phyloP scores from a whole-genome alignment of 1,140 invertebrate species.

The Aphidius gifuensis region DNA sequence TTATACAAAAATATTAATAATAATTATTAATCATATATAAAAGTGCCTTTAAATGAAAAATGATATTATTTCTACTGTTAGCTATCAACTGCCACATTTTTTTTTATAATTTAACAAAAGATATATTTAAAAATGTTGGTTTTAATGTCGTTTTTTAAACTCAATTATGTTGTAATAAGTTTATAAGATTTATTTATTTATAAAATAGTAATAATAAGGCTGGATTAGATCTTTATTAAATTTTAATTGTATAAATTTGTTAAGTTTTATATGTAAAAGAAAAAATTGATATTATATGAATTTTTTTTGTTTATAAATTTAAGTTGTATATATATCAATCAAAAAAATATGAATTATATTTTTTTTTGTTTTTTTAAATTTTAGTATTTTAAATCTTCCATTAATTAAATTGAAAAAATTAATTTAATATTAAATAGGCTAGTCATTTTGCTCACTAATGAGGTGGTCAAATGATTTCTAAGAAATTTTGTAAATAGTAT shows the following conservation, averaged over 20 bases:
- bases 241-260: constrained; percentile 29
- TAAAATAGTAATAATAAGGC: constrained; percentile 6
- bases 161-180: not conserved
- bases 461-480: too few species aligned
- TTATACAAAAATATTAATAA: constrained; percentile 20
- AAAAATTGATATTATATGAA: too few species aligned
- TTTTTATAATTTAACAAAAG: too few species aligned
- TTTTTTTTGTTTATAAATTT: constrained; percentile 4
- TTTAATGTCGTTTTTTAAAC: too few species aligned
- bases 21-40: not conserved
- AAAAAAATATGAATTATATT: not conserved
- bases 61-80: not conserved
- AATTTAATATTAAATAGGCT: too few species aligned
- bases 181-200: constrained; percentile 1
- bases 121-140: not conserved
- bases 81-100: not conserved
- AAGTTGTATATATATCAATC: constrained; percentile 8
- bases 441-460: too few species aligned
- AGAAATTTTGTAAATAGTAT: too few species aligned
- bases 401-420: too few species aligned
- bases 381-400: not conserved
- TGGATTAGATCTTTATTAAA: constrained; percentile 3
- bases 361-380: not conserved
- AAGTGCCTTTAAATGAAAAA: constrained; percentile 1
- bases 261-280: constrained; percentile 37